phyloP scores from a whole-genome alignment of 2,888 invertebrate genomes.

The Lochmaea crataegi region DNA sequence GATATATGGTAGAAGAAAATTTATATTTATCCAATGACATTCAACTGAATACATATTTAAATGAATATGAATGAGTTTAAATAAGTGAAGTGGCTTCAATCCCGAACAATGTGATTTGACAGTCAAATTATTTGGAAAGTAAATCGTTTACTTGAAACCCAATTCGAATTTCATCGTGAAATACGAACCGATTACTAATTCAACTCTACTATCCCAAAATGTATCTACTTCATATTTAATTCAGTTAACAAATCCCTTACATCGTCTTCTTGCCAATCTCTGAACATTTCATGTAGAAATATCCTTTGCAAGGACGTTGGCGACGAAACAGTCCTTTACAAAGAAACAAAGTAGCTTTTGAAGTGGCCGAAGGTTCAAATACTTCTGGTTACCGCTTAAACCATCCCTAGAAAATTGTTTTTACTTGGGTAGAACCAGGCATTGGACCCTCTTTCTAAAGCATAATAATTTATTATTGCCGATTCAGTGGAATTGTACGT shows the following conservation, averaged over 20 bases:
- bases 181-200: constrained; percentile 21
- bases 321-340: constrained; percentile 33
- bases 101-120: background rate
- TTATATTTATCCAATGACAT: no score
- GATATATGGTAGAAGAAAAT: no score
- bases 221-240: constrained; percentile 28
- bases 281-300: constrained; percentile 30
- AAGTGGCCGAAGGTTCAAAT: constrained; percentile 50
- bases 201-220: background rate
- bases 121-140: background rate
- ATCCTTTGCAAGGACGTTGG: constrained; percentile 21
- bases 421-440: constrained; percentile 38
- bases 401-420: constrained; percentile 40
- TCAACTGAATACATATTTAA: no score
- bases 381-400: constrained; percentile 22
- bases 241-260: constrained; percentile 22
- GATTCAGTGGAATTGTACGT: background rate
- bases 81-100: no score
- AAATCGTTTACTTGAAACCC: background rate
- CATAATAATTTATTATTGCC: constrained; percentile 15
- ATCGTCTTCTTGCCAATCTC: constrained; percentile 24
- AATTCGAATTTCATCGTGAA: background rate
- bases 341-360: constrained; percentile 46
- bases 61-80: no score
- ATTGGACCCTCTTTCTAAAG: background rate